Evolutionary conservation across 2,797 vertebrate genomes (phyloP).

Genomic region (Rallus crepitans): DNA sequence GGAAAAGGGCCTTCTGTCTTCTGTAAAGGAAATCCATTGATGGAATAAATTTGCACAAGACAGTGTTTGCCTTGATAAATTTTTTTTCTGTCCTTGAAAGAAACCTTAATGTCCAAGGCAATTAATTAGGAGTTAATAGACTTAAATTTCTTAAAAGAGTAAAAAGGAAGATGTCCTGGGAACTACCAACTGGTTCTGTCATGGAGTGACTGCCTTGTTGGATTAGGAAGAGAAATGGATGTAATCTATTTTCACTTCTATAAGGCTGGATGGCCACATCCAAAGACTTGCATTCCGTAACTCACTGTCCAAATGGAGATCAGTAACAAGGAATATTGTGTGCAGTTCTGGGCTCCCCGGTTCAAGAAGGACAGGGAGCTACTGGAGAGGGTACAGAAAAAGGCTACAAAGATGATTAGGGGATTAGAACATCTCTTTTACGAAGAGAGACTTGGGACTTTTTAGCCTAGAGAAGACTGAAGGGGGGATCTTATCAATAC

Average conservation of each 20-base stretch:
- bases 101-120: neutral
- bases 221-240: neutral
- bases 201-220: neutral
- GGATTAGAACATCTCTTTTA: too few relatives aligned
- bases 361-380: too few relatives aligned
- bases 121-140: neutral
- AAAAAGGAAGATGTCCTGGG: neutral
- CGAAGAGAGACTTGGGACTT: too few relatives aligned
- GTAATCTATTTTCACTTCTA: neutral
- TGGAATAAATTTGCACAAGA: neutral
- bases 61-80: neutral
- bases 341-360: too few relatives aligned
- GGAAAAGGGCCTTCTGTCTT: neutral
- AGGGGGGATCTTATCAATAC: too few relatives aligned
- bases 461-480: too few relatives aligned
- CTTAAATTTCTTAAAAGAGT: neutral
- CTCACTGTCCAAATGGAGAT: neutral
- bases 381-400: too few relatives aligned
- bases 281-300: neutral
- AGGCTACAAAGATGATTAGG: too few relatives aligned
- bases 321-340: neutral
- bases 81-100: neutral
- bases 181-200: neutral
- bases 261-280: neutral
- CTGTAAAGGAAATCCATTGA: neutral